Conservation (phyloP, 2,888 invertebrate species). For the Trichacis sp. region DNA sequence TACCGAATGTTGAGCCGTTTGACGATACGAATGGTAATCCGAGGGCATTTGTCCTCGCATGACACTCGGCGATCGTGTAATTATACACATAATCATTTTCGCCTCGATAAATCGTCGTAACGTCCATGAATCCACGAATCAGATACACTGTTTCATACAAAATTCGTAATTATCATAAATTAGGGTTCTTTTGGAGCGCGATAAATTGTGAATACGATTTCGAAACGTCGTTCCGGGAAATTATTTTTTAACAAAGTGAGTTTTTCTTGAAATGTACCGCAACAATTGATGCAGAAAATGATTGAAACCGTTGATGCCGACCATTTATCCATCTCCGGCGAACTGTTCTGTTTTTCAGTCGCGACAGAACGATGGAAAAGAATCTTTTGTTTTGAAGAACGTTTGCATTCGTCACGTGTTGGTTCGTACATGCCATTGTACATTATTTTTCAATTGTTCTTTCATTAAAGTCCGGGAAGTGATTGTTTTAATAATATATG, state of each 20-base stretch:
- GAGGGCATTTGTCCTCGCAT: slow-evolving; percentile 39
- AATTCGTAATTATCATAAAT: background rate
- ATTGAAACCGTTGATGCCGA: background rate
- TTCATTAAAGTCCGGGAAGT: too few species aligned
- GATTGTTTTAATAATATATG: too few species aligned
- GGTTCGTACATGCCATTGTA: slow-evolving; percentile 11
- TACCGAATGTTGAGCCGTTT: slow-evolving; percentile 35
- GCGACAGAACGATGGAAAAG: background rate
- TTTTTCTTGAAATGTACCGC: background rate
- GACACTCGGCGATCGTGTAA: slow-evolving; percentile 37
- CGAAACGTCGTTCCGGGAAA: background rate
- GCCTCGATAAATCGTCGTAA: slow-evolving; percentile 39
- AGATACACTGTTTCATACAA: slow-evolving; percentile 12
- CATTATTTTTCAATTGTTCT: too few species aligned
- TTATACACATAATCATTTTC: slow-evolving; percentile 25
- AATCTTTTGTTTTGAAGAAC: slow-evolving; percentile 1
- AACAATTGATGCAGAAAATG: background rate
- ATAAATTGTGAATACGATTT: too few species aligned
- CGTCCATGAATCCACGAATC: slow-evolving; percentile 24
- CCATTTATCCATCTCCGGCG: background rate
- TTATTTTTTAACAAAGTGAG: background rate
- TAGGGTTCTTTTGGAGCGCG: background rate
- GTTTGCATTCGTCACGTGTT: slow-evolving; percentile 1
- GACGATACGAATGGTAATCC: slow-evolving; percentile 38
- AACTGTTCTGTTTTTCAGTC: too few species aligned